Percentiles rank a stretch among this genome's conserved stretches.
Conservation (phyloP, 2,797 vertebrate species). For the Acipenser ruthenus region DNA sequence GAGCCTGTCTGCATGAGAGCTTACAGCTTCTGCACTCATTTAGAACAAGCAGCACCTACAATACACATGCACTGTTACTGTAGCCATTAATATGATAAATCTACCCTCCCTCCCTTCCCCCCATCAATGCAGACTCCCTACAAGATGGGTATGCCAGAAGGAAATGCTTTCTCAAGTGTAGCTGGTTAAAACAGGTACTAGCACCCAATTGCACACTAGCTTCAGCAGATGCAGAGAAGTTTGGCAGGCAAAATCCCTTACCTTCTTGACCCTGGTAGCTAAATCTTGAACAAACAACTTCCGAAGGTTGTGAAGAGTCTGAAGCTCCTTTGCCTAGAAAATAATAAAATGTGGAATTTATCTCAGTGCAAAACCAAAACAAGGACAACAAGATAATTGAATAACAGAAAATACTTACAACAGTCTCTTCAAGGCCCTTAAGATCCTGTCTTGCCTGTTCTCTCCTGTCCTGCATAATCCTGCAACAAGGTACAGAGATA, state of each 20-base stretch:
- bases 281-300: conserved; percentile 95
- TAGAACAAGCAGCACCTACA: no score
- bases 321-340: conserved; percentile 90
- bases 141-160: no score
- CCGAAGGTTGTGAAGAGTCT: conserved; percentile 91
- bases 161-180: no score
- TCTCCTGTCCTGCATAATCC: conserved; percentile 82
- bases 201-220: no score
- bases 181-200: no score
- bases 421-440: conserved; percentile 94
- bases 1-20: no score
- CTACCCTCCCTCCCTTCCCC: no score
- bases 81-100: no score
- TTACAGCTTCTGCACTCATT: no score
- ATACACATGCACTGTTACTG: no score
- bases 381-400: conserved; percentile 5
- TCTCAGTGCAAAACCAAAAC: conserved; percentile 19
- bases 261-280: conserved; percentile 95
- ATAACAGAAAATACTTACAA: conserved; percentile 62
- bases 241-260: conserved; percentile 29
- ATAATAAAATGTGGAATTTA: neutral
- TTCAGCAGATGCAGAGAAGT: neutral
- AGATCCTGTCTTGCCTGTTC: conserved; percentile 91
- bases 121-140: no score
- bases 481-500: conserved; percentile 31